phyloP scores from a whole-genome alignment of 2,113 vertebrate genomes.

The Amblyornis subalaris region DNA sequence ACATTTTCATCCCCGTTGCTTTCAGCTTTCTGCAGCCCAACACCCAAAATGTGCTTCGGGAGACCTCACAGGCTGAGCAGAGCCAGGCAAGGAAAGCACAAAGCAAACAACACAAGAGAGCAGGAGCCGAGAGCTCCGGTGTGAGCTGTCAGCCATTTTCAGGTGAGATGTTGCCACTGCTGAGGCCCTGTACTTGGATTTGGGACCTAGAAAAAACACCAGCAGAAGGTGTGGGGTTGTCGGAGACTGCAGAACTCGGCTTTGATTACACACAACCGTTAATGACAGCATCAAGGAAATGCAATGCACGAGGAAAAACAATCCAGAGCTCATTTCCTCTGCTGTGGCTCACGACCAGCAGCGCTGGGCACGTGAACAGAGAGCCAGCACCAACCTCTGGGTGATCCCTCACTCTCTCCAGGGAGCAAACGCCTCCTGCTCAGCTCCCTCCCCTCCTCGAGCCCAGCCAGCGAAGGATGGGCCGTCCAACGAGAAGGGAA shows the following conservation, averaged over 20 bases:
- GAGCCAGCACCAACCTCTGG: neutral
- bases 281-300: neutral
- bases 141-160: constrained; percentile 30
- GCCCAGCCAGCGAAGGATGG: neutral
- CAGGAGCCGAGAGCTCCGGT: neutral
- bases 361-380: neutral
- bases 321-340: neutral
- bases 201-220: neutral
- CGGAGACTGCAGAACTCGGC: neutral
- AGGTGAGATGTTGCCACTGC: constrained; percentile 33
- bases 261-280: neutral
- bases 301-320: neutral
- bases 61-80: neutral
- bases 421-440: neutral
- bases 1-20: neutral
- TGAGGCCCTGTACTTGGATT: neutral
- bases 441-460: neutral
- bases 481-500: neutral
- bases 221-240: constrained; percentile 36
- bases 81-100: neutral
- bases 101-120: neutral
- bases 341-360: neutral
- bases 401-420: neutral
- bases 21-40: neutral
- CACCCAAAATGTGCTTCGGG: neutral